Conservation (phyloP, 2,888 invertebrate genomes). For the Zygaena filipendulae region DNA sequence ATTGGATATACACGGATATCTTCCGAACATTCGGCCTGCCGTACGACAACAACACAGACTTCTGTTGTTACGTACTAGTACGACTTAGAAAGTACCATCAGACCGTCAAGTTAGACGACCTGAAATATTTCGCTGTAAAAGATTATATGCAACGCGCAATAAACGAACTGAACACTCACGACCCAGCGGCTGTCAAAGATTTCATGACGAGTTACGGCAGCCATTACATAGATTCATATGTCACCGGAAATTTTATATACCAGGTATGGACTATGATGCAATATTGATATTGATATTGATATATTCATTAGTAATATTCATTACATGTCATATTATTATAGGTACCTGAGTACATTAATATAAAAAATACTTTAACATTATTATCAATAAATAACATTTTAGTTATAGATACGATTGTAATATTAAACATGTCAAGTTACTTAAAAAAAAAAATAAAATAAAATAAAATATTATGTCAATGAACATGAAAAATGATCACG, state of each 20-base stretch:
- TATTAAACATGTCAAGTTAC: too few relatives aligned
- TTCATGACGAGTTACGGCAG: conserved; percentile 88
- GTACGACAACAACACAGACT: conserved; percentile 69
- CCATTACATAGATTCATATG: conserved; percentile 87
- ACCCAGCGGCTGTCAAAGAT: conserved; percentile 75
- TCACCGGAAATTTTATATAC: conserved; percentile 88
- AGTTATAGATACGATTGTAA: too few relatives aligned
- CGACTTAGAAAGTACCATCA: conserved; percentile 76
- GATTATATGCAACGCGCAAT: conserved; percentile 74
- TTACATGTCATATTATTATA: too few relatives aligned
- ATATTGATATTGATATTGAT: too few relatives aligned
- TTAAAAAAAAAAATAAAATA: too few relatives aligned
- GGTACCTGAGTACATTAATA: too few relatives aligned
- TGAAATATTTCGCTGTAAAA: conserved; percentile 70
- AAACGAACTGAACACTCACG: conserved; percentile 72
- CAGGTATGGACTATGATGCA: conserved; percentile 77
- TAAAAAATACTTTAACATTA: too few relatives aligned
- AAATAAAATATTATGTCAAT: too few relatives aligned
- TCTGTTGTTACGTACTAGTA: conserved; percentile 79
- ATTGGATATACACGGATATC: conserved; percentile 84
- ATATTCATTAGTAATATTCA: too few relatives aligned
- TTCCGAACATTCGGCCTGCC: conserved; percentile 86
- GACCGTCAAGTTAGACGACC: conserved; percentile 70
- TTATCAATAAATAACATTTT: too few relatives aligned
- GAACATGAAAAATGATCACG: too few relatives aligned